Percentiles rank a stretch among this genome's conserved stretches.
Conservation (phyloP, 1,140 invertebrate species). For the Pentalonia nigronervosa region DNA sequence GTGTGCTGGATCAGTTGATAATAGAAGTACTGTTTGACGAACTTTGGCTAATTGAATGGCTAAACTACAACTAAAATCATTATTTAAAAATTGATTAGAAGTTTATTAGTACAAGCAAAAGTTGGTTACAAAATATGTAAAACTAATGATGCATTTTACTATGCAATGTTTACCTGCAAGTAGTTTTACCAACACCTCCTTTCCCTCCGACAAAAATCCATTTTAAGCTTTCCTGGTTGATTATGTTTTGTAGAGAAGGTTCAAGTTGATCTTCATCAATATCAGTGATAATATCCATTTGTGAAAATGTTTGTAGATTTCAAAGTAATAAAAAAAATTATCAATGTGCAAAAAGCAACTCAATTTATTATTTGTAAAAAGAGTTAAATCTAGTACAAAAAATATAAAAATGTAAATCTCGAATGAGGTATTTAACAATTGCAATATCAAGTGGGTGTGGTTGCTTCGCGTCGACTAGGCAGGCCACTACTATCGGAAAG, state of each 20-base stretch:
- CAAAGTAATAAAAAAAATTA: not conserved
- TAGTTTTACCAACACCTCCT: conserved; percentile 98
- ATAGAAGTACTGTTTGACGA: conserved; percentile 94
- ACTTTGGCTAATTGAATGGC: conserved; percentile 93
- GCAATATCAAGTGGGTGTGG: too few relatives aligned
- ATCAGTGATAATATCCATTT: conserved; percentile 59
- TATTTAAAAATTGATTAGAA: not conserved
- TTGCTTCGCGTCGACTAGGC: too few relatives aligned
- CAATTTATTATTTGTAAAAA: not conserved
- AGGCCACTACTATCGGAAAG: too few relatives aligned
- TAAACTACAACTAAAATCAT: conserved; percentile 85
- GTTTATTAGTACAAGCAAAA: not conserved
- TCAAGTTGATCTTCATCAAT: conserved; percentile 69
- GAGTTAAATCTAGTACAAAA: too few relatives aligned
- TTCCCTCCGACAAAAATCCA: conserved; percentile 99
- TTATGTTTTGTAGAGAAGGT: conserved; percentile 86
- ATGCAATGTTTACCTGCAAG: conserved; percentile 82
- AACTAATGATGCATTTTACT: not conserved
- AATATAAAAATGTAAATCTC: not conserved
- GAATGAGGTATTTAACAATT: too few relatives aligned
- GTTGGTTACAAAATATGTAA: not conserved
- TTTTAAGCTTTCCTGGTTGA: conserved; percentile 88
- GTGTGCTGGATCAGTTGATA: conserved; percentile 99
- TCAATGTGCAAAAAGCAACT: not conserved
- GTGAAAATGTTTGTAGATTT: not conserved